These are phyloP conservation scores for Podarcis muralis DNA, from an alignment of 2,113 vertebrate genomes.

Conservation along the genomic window DNA sequence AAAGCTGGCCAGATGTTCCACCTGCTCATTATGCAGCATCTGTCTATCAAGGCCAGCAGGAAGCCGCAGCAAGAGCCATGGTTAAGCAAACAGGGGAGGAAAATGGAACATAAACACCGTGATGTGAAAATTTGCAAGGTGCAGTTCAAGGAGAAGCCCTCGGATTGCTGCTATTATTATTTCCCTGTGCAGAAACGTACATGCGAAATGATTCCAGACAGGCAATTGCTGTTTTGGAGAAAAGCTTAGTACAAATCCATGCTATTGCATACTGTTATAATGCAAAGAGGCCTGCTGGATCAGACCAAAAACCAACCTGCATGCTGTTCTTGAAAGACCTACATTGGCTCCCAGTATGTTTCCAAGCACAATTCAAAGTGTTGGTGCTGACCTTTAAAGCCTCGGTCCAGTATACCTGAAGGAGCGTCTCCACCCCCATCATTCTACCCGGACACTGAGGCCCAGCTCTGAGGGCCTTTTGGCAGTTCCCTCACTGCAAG, in stretches of 20 bases:
- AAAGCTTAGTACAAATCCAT: background rate
- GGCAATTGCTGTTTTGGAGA: background rate
- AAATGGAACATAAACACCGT: background rate
- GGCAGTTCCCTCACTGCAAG: no score
- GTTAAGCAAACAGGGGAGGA: background rate
- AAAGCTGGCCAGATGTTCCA: conserved; percentile 61
- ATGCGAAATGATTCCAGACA: background rate
- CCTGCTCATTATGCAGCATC: conserved; percentile 53
- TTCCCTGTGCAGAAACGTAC: background rate
- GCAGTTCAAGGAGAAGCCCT: background rate
- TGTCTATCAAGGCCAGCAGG: background rate
- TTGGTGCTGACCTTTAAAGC: no score
- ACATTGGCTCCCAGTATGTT: no score
- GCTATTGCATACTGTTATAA: no score
- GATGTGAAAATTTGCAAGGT: background rate
- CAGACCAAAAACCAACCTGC: background rate
- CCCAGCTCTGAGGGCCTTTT: no score
- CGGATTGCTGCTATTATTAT: no score
- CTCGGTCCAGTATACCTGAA: no score
- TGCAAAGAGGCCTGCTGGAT: background rate
- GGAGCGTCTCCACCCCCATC: no score
- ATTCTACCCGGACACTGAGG: no score
- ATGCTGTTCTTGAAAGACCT: no score
- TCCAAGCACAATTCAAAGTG: no score
- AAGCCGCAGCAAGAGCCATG: background rate